Evolutionary conservation across 2,113 vertebrate genomes (phyloP), one percentile per base, ranked within the genome.

Genomic region (Megatriorchis doriae): DNA sequence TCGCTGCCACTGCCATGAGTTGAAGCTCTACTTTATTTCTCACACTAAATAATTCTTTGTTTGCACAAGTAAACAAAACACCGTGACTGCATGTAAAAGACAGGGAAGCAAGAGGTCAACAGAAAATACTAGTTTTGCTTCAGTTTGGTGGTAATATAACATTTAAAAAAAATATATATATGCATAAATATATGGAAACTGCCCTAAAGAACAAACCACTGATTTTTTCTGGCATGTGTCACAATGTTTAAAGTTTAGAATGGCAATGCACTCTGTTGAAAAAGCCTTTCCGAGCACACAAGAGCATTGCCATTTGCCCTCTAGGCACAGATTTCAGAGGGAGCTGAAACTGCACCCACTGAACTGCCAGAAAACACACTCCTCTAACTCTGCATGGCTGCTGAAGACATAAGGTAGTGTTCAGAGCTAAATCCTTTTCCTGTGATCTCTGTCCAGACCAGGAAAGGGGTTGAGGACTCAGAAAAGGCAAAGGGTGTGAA

Each of bases 171-270:
- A 6, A 42, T 3, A 19, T 43, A 53, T n/a, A 61, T 55, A 36
- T 77, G 26, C 17, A 74, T 19, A 78, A 34, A 80, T 66, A 72
- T 77, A 88, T 65, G 52, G 45, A 74, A 96, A 94, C 66, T 91
- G 93, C 88, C 81, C 93, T 85, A 74, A 94, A 95, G 93, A 94
- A 45, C 62, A 90, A 93, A 66, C 79, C 0, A 3, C 73, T 78
- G 92, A 95, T 93, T 96, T 93, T 94, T 96, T 96, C 94, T 96
- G 96, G 88, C 88, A 97, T 97, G 91, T 96, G 96, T 97, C 96
- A 97, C 86, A 97, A 97, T 72, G 83, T 94, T 97, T 97, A 96
- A 97, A 91, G 92, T 88, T 94, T 96, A 94, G 80, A 96, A 90
- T 31, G 61, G 95, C 91, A 97, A 86, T 96, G 96, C 95, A 93